Base-by-base conservation (phyloP, 2,888 invertebrate genomes). In the Seladonia tumulorum region DNA sequence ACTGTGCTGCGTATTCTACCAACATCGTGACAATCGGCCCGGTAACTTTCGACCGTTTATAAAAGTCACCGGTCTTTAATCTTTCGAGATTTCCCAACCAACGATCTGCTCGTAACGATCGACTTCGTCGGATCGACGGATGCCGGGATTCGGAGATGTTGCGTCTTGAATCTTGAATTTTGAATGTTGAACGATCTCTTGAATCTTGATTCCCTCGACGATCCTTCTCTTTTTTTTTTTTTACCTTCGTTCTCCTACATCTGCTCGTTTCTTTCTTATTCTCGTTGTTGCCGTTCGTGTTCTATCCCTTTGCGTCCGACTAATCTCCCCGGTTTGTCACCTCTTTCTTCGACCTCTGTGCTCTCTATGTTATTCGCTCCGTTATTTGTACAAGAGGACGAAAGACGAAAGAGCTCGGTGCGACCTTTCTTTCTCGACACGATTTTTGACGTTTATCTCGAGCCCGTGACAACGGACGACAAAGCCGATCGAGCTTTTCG, bases 1-100 rank as follows among this genome's bases (percentile, higher is more conserved):
- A 94, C 84, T 93, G 92, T 71, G 87, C 90, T 82, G 90, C 90
- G 85, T 91, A 89, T 82, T 93, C 91, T 86, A 93, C 92, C 73
- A 94, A 86, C 95, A 94, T 95, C 60, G 53, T 42, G 80, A 53
- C 25, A n/a, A 25, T 82, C 68, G 14, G n/a, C 5, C 68, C 4
- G 25, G 25, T 16, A 29, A 35, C 16, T n/a, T 35, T 45, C 16
- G 45, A 16, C n/a, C 12, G 60, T 25, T 12, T 22, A n/a, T 1
- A 12, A 18, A 18, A 14, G 39, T 35, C 49, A 8, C 0, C 71
- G 57, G 22, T 29, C 22, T n/a, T 73, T 80, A 71, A n/a, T 68
- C 49, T 78, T 10, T 57, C 10, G 7, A 57, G 7, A n/a, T 0
- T n/a, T 57, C 2, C 22, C n/a, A 1, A n/a, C 22, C 29, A 18